Base-by-base conservation (phyloP, 2,888 invertebrate species). In the Empis stercorea region DNA sequence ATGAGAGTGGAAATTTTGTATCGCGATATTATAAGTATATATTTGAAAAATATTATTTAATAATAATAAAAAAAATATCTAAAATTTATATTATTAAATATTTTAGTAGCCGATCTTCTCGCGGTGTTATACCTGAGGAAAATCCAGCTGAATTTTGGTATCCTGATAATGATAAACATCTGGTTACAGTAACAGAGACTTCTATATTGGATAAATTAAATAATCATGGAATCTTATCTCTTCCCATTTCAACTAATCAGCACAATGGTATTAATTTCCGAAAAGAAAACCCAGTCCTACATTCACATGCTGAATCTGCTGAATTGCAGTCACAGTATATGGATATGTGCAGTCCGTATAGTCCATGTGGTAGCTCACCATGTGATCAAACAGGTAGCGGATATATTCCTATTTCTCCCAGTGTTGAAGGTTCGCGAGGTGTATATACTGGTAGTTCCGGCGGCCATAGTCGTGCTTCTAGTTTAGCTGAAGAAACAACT, bases 391-490 rank as follows among this genome's bases (percentile, higher is more conserved):
- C 61, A n/a, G 51, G 51, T n/a, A 59, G 58, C 30, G 68, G 63
- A 36, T 77, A 76, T 54, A 72, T 77, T 65, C 71, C 73, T 34
- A 76, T 76, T 74, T 74, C 73, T 59, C 72, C 72, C 44, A 65
- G 66, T 59, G 54, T 55, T 17, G 60, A 60, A 46, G 65, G 66
- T 58, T 48, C 52, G 7, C 52, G 55, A 45, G 54, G 55, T 42
- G 48, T 52, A 15, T 55, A 58, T 45, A 66, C 66, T 17, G 61
- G 59, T 7, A 65, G 66, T 30, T 74, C 76, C 4, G 64, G 71
- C 45, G 73, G 71, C 39, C 80, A 80, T 63, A 80, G 80, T 49
- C 73, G 80, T 14, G 76, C 75, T 14, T 80, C 80, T 37, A 80
- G 80, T 10, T 61, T 79, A 14, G 70, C 72, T 4, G 75, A 76